phyloP scores from a whole-genome alignment of 2,888 invertebrate species.

The Spilosoma lubricipeda region DNA sequence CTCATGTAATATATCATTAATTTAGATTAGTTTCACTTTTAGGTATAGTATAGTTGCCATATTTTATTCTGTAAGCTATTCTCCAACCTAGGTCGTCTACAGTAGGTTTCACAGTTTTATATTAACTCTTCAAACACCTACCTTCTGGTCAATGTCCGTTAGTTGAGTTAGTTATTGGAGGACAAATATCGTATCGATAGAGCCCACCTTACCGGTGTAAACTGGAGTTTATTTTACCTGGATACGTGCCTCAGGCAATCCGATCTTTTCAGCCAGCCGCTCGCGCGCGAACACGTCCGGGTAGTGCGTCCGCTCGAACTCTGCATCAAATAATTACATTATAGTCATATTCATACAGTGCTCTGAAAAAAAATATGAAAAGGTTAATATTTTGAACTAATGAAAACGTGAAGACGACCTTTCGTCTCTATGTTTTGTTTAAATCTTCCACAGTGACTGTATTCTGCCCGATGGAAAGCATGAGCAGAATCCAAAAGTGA shows the following conservation, averaged over 20 bases:
- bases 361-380: not conserved
- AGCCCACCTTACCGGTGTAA: slow-evolving; percentile 79
- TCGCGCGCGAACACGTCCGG: slow-evolving; percentile 99
- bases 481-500: too few species aligned
- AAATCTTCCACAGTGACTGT: too few species aligned
- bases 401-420: not conserved
- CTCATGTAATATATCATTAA: not conserved
- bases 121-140: not conserved
- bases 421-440: too few species aligned
- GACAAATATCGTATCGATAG: slow-evolving; percentile 58
- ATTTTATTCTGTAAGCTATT: not conserved
- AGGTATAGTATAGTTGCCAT: not conserved
- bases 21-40: not conserved
- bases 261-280: slow-evolving; percentile 98
- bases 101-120: not conserved
- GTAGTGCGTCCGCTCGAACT: slow-evolving; percentile 98
- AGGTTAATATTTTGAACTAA: not conserved
- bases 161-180: slow-evolving; percentile 47
- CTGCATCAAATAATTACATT: slow-evolving; percentile 80
- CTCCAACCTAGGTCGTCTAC: not conserved
- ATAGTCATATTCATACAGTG: not conserved
- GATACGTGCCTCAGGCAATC: slow-evolving; percentile 99
- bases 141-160: not conserved
- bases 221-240: slow-evolving; percentile 93
- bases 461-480: too few species aligned